Base-by-base conservation (phyloP, 2,888 invertebrate genomes). In the Drosophila antonietae region DNA sequence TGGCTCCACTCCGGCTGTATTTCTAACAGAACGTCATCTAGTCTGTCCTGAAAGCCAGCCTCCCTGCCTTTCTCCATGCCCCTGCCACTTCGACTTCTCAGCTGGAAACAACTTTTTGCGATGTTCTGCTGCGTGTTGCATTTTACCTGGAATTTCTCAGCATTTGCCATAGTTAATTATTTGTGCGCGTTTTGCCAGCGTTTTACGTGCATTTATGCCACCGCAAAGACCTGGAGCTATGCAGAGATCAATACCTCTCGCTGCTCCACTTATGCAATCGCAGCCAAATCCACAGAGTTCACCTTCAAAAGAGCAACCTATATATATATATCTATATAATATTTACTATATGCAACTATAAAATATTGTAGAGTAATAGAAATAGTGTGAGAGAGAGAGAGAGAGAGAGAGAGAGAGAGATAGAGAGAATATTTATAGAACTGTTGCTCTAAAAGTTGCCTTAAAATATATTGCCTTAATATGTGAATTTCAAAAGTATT, bases 161-260 rank as follows among this genome's bases (percentile, higher is more conserved):
- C 90, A 90, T 87, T 87, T 87, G 77, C 88, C 85, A 87, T 87
- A 90, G 86, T 88, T 87, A 89, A 87, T 87, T 87, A 87, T 87
- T 90, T 88, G 86, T 76, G 85, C 68, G 90, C 78, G 77, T 68
- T 82, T 83, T 68, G 67, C 81, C 44, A 77, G 78, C 88, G 75
- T 64, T 75, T 76, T 85, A 89, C 86, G 86, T 87, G 86, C 81
- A 66, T 70, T 71, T 73, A 84, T 84, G 73, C 57, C 72, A 76
- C 59, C 70, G 56, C 66, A n/a, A 0, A 28, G 23, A 46, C 41
- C 66, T 41, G 59, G 39, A 39, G 44, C 35, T 37, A 53, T 37
- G 53, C 37, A 10, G 15, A 15, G 53, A 51, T 39, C 58, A 10
- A 37, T 60, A 49, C 60, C 57, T 52, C 55, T 67, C 33, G 57